Evolutionary conservation across 2,797 vertebrate genomes (phyloP).

Genomic region (Cichlasoma orientale): DNA sequence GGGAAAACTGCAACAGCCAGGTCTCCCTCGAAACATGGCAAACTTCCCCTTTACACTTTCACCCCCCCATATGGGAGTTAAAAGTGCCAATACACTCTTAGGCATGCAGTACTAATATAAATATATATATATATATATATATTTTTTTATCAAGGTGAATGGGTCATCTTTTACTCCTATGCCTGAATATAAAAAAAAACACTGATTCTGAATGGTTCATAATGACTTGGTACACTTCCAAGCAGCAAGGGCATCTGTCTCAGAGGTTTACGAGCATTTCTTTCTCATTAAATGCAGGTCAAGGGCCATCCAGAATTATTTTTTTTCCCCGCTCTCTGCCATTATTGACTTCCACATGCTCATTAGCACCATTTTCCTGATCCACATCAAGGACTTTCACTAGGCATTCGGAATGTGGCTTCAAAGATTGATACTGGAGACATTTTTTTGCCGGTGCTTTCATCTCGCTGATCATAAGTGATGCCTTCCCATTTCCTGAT

Average conservation of each 20-base stretch:
- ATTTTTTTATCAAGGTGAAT: conserved; percentile 16
- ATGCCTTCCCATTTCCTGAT: conserved; percentile 40
- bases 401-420: conserved; percentile 18
- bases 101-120: not conserved
- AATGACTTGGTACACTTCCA: conserved; percentile 55
- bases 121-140: not conserved
- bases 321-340: not conserved
- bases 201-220: conserved; percentile 34
- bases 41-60: not conserved
- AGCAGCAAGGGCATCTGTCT: conserved; percentile 48
- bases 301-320: conserved; percentile 27
- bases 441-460: conserved; percentile 32
- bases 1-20: not conserved
- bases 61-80: not conserved
- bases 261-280: conserved; percentile 49
- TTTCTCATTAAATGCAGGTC: conserved; percentile 70
- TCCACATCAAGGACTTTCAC: conserved; percentile 49
- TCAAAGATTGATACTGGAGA: conserved; percentile 46
- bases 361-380: conserved; percentile 68
- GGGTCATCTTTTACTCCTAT: not conserved
- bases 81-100: not conserved
- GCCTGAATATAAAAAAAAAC: not conserved
- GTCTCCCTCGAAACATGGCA: not conserved
- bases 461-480: conserved; percentile 35
- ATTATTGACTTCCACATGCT: conserved; percentile 44